These are phyloP conservation scores for Agonum fuliginosum DNA, from an alignment of 2,888 invertebrate genomes.

Conservation along the genomic window DNA sequence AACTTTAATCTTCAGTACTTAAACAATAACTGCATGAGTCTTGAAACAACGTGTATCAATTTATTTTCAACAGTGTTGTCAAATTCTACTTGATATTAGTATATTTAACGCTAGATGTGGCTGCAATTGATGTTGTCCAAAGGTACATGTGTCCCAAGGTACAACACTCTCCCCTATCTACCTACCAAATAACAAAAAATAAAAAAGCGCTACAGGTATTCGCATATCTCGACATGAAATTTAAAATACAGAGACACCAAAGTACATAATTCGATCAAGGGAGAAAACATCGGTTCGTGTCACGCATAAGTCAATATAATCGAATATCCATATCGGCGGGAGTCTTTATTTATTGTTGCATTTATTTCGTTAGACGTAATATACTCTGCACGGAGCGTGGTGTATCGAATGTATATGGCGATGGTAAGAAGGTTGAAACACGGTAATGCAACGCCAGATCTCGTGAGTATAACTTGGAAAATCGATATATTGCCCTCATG, in stretches of 20 bases:
- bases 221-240: not conserved
- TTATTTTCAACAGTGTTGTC: too few relatives aligned
- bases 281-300: not conserved
- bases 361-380: conserved; percentile 48
- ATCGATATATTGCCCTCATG: conserved; percentile 55
- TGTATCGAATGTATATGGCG: conserved; percentile 21
- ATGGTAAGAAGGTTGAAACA: conserved; percentile 39
- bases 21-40: too few relatives aligned
- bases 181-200: too few relatives aligned
- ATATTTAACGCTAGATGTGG: too few relatives aligned
- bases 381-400: conserved; percentile 27
- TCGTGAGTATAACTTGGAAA: conserved; percentile 52
- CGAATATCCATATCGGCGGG: conserved; percentile 32
- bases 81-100: too few relatives aligned
- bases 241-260: conserved; percentile 14
- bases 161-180: too few relatives aligned
- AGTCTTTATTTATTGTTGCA: conserved; percentile 42
- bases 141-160: too few relatives aligned
- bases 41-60: too few relatives aligned
- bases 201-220: not conserved
- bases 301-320: conserved; percentile 41
- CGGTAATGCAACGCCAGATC: conserved; percentile 51
- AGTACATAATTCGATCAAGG: conserved; percentile 33
- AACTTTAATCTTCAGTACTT: too few relatives aligned
- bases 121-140: too few relatives aligned